Conservation (phyloP, 2,888 invertebrate species). For the Taphrorychus bicolor region DNA sequence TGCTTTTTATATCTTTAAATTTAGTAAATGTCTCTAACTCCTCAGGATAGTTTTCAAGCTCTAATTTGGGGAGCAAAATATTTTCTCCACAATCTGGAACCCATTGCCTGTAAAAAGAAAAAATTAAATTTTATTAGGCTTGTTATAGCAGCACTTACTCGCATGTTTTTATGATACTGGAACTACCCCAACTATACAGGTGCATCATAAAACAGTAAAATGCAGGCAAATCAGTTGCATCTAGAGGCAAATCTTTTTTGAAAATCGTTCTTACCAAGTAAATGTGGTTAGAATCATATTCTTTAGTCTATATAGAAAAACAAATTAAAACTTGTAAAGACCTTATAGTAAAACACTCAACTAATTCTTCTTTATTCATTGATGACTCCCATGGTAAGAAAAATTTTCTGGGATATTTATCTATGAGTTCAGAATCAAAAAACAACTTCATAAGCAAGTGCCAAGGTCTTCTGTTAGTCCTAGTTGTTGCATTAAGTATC, state of each 20-base stretch:
- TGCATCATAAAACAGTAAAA: constrained; percentile 76
- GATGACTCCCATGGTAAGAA: constrained; percentile 68
- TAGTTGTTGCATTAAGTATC: not conserved
- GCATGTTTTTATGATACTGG: constrained; percentile 72
- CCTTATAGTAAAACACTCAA: not conserved
- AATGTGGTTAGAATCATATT: constrained; percentile 57
- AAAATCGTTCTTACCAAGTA: constrained; percentile 72
- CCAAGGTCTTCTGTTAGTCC: not conserved
- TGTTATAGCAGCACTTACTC: constrained; percentile 67
- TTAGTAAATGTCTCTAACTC: constrained; percentile 75
- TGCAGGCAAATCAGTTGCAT: constrained; percentile 64
- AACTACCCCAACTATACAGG: constrained; percentile 66
- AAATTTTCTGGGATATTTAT: constrained; percentile 67
- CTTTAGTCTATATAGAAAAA: not conserved
- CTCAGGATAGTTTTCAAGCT: constrained; percentile 53
- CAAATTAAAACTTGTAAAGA: not conserved
- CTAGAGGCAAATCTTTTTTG: constrained; percentile 63
- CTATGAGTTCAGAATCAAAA: constrained; percentile 69
- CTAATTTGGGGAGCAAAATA: constrained; percentile 47
- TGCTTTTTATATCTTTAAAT: constrained; percentile 72
- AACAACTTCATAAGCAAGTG: constrained; percentile 60
- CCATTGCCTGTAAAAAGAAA: constrained; percentile 64
- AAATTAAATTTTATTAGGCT: not conserved
- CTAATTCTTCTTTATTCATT: not conserved
- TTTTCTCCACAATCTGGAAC: constrained; percentile 73